phyloP scores from a whole-genome alignment of 2,888 invertebrate species.

The Mamestra brassicae region DNA sequence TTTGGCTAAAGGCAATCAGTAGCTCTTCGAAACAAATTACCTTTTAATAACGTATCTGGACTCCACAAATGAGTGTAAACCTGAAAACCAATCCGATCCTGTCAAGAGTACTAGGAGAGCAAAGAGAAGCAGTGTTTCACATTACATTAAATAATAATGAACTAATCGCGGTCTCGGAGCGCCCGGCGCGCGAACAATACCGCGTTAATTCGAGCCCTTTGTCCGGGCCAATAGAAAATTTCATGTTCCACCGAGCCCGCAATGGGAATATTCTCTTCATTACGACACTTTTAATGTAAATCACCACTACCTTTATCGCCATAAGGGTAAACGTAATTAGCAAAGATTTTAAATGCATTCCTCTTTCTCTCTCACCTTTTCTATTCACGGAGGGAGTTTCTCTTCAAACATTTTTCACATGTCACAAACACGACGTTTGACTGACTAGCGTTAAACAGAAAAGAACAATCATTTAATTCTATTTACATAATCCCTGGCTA shows the following conservation, averaged over 20 bases:
- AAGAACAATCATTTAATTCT: slow-evolving; percentile 67
- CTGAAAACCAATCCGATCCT: slow-evolving; percentile 42
- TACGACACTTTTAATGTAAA: slow-evolving; percentile 87
- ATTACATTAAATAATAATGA: slow-evolving; percentile 89
- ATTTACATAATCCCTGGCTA: slow-evolving; percentile 64
- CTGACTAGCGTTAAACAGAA: slow-evolving; percentile 61
- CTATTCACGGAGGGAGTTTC: slow-evolving; percentile 34
- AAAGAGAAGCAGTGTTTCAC: slow-evolving; percentile 72
- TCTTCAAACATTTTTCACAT: slow-evolving; percentile 42
- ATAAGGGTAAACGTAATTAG: slow-evolving; percentile 69
- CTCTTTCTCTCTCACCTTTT: slow-evolving; percentile 8
- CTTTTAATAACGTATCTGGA: neutral
- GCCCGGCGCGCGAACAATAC: slow-evolving; percentile 83
- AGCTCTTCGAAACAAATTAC: neutral
- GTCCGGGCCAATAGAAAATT: slow-evolving; percentile 89
- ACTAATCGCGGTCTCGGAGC: slow-evolving; percentile 81
- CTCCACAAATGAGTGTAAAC: neutral
- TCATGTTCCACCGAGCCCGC: slow-evolving; percentile 84
- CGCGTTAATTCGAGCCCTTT: slow-evolving; percentile 88
- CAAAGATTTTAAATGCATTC: slow-evolving; percentile 61
- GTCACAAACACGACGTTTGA: slow-evolving; percentile 61
- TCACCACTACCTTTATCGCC: slow-evolving; percentile 83
- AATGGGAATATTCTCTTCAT: slow-evolving; percentile 83
- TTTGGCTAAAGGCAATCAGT: neutral
- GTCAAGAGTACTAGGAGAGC: slow-evolving; percentile 61